phyloP scores from a whole-genome alignment of 2,797 vertebrate genomes.

The Chaetodon trifasciatus region DNA sequence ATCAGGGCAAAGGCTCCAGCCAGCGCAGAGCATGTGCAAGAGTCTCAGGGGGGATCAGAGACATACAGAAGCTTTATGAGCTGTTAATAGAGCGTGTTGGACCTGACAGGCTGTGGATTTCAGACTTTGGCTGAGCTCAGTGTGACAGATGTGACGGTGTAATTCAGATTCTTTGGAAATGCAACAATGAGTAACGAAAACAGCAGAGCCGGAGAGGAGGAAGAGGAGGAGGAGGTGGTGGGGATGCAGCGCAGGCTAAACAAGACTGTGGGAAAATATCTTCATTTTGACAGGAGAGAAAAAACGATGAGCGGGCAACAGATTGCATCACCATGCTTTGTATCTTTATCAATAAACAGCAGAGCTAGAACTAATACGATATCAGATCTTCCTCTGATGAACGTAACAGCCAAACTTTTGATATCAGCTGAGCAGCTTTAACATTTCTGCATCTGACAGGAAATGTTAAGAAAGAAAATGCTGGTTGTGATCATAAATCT shows the following conservation, averaged over 20 bases:
- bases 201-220: conserved; percentile 11
- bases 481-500: not conserved
- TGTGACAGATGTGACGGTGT: not conserved
- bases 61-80: conserved; percentile 16
- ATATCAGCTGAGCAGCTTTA: not conserved
- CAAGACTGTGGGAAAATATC: conserved; percentile 18
- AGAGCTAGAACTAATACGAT: not conserved
- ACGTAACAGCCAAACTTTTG: conserved; percentile 42
- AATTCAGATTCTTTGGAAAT: conserved; percentile 10
- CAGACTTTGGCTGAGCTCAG: conserved; percentile 32
- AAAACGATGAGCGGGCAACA: conserved; percentile 17
- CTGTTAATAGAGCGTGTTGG: not conserved
- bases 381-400: not conserved
- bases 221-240: not conserved
- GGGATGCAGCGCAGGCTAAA: conserved; percentile 25
- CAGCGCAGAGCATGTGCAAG: conserved; percentile 30
- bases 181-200: conserved; percentile 23
- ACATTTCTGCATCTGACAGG: not conserved
- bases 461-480: not conserved
- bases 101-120: conserved; percentile 35
- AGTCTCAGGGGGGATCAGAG: conserved; percentile 42
- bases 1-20: conserved; percentile 23
- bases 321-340: conserved; percentile 2
- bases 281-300: conserved; percentile 7
- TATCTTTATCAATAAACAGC: conserved; percentile 17